Evolutionary conservation across 30 jellyfish, hydroid and myxozoan genomes (phyloP), one percentile per base, ranked within the genome.

Genomic region (Cassiopea andromeda): DNA sequence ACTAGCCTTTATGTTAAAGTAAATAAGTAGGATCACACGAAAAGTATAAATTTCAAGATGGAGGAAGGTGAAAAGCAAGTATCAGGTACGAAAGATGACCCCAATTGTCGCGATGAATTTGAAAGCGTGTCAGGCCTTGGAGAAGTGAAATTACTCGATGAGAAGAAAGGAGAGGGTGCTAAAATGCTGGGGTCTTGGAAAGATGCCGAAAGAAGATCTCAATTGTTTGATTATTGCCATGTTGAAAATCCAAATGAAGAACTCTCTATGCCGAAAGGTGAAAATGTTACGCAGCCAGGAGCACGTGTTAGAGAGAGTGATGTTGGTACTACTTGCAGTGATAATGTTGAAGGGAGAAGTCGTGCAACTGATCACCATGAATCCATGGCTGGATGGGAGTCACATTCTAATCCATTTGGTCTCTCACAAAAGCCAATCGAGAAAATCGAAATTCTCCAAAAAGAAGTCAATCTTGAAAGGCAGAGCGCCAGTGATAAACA

Each of bases 341-440:
- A 66, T 46, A 82, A 1, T 46, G 74, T 15, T 19, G 50, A 58
- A 18, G 48, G 8, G 15, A 54, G 49, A 8, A 14, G 75, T 1
- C 15, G 73, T 16, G 69, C 18, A 68, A 46, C 2, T 7, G 86
- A 77, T 19, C 58, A 48, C 18, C 16, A 47, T 49, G 72, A 49
- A 61, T 27, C 91, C 43, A 75, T 89, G 48, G 64, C 83, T 9
- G 48, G 94, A 76, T n/a, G 84, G 15, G 83, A 60, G 58, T 86
- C 94, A 3, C 83, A 59, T 50, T 60, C 97, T 3, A 92, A 50
- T 43, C 96, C 97, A 50, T 92, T 92, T 60, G 78, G 88, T 69
- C 84, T 96, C 73, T 97, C 98, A 9, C 98, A 92, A 44, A 92
- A 82, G 78, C 99, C 98, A 45, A 92, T 92, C 60, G 99, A 96